Conservation (phyloP, 2,797 vertebrate genomes). For the Apogon talboti region DNA sequence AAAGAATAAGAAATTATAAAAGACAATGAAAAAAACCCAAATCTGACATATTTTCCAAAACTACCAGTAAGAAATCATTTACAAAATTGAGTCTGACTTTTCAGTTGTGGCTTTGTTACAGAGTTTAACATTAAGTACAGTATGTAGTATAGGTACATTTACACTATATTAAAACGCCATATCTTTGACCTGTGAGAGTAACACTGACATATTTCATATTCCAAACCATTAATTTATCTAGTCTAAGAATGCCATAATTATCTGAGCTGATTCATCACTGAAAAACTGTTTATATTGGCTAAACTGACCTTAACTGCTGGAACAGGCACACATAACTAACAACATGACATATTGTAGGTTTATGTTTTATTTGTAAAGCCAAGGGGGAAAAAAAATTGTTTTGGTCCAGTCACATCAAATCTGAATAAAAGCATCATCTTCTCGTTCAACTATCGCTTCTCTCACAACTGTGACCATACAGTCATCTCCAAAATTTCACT, state of each 20-base stretch:
- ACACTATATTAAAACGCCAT: slow-evolving; percentile 69
- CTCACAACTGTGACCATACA: neutral
- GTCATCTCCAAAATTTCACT: slow-evolving; percentile 4
- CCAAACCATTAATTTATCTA: slow-evolving; percentile 69
- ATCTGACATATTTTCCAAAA: slow-evolving; percentile 56
- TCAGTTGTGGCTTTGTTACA: slow-evolving; percentile 60
- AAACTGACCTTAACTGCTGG: slow-evolving; percentile 45
- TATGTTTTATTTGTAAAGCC: slow-evolving; percentile 58
- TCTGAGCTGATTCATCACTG: slow-evolving; percentile 49
- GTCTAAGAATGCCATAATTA: slow-evolving; percentile 54
- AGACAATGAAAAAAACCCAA: slow-evolving; percentile 55
- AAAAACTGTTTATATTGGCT: slow-evolving; percentile 44
- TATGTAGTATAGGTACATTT: slow-evolving; percentile 70
- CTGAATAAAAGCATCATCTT: slow-evolving; percentile 40
- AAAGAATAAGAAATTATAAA: slow-evolving; percentile 65
- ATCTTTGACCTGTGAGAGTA: slow-evolving; percentile 61
- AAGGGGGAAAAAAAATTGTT: slow-evolving; percentile 38
- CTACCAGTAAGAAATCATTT: slow-evolving; percentile 74
- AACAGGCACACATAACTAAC: slow-evolving; percentile 62
- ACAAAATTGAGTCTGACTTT: slow-evolving; percentile 71
- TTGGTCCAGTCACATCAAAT: slow-evolving; percentile 67
- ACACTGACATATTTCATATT: slow-evolving; percentile 67
- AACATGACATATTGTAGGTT: slow-evolving; percentile 58
- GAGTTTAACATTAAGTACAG: slow-evolving; percentile 66
- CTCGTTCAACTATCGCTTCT: slow-evolving; percentile 1